These are phyloP conservation scores for Poeciliopsis turneri DNA, from an alignment of 2,797 vertebrate species.

Conservation along the genomic window DNA sequence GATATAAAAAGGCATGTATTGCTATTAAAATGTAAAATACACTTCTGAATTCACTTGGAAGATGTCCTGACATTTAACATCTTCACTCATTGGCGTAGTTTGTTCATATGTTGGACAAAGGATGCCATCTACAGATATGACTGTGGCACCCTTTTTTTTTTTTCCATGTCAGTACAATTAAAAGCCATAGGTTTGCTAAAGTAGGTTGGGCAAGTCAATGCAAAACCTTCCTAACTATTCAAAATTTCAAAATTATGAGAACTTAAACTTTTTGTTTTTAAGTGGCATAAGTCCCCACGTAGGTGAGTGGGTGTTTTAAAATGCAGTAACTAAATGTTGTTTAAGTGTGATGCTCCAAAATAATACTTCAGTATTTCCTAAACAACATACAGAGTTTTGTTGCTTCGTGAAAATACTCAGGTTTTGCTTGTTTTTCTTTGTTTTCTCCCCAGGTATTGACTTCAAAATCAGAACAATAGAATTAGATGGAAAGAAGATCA, in stretches of 20 bases:
- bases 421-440: conserved; percentile 6
- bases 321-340: not conserved
- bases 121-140: too few relatives aligned
- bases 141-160: not conserved
- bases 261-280: not conserved
- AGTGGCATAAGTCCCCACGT: too few relatives aligned
- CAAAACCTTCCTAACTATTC: not conserved
- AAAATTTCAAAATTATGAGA: not conserved
- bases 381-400: not conserved
- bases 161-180: not conserved
- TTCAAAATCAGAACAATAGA: conserved; percentile 99
- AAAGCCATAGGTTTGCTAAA: not conserved
- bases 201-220: not conserved
- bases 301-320: not conserved
- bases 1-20: not conserved
- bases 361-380: not conserved
- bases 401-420: not conserved
- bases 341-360: not conserved
- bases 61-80: not conserved
- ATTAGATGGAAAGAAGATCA: conserved; percentile 98
- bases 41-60: not conserved
- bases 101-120: not conserved
- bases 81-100: not conserved
- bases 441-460: conserved; percentile 88
- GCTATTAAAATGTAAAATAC: not conserved